Base-by-base conservation (phyloP, 2,888 invertebrate genomes). In the Elysia crispata region DNA sequence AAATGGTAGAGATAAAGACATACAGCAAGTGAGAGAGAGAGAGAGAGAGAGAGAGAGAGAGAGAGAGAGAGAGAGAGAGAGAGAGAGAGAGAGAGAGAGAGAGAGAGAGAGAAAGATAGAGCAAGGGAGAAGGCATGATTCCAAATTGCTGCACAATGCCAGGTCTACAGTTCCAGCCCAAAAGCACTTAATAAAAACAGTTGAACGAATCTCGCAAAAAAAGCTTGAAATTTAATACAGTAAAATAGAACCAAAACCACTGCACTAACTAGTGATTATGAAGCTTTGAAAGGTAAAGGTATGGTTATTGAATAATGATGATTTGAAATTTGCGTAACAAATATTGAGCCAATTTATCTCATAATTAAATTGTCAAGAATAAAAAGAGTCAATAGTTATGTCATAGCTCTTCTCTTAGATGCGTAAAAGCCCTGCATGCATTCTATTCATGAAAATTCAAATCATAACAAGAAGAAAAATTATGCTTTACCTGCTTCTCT, bases 401-500 rank as follows among this genome's bases (percentile, higher is more conserved):
- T 41, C 3, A 41, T 3, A 41, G 3, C 11, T 11, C 41, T 41
- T 41, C 41, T 11, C 11, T 41, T 41, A 41, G 3, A 41, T 11
- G 3, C 41, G 11, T 11, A 41, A 3, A 41, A 41, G 11, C 41
- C 41, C 11, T 41, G 41, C 11, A 41, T 6, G 41, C 41, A 41
- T 6, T 41, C 41, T 11, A 41, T 41, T 41, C 11, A 41, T 6
- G 5, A 72, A 60, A 28, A 41, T 74, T 20, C 1, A 30, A 3
- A 5, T 0, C 1, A 33, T n/a, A 69, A 18, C 57, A 62, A 77
- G 50, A 20, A 54, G 49, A 62, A 67, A 73, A 57, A 20, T 67
- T 18, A 1, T 62, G 11, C 41, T 41, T 73, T 82, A 90, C 91
- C 89, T 88, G 88, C 91, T 91, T 23, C 88, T 87, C 64, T 84